Base-by-base conservation (phyloP, 2,797 vertebrate species). In the Gambusia yucatana region DNA sequence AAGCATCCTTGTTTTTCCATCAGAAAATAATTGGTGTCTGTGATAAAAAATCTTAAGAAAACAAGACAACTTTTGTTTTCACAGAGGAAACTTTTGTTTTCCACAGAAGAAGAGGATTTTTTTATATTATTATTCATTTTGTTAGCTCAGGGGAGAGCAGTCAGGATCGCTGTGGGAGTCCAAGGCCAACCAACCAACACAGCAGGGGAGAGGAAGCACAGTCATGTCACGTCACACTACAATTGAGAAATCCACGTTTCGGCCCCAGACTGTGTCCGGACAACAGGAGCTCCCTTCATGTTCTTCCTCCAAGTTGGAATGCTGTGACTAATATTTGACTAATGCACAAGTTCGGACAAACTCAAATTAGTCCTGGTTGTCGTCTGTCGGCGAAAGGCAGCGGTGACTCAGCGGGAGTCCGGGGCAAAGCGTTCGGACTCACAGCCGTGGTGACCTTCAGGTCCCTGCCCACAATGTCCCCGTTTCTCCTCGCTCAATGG, bases 321-420 rank as follows among this genome's bases (percentile, higher is more conserved):
- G 9, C 83, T 50, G 87, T 95, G 94, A 96, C 91, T 93, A 92
- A 95, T 89, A 87, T 93, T 94, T 95, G 94, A 96, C 91, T 93
- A 93, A 94, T 89, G 84, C 82, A 70, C 75, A 77, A 75, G 82
- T 75, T 10, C 36, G 73, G 77, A 90, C 78, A 8, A 72, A 72
- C 70, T 82, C 73, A 79, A 75, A 83, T 92, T 82, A 81, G 87
- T 82, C 79, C 80, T 75, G 78, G 86, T 82, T 28, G 30, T 48
- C 70, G 30, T 80, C 67, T 46, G 46, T 72, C 50, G 82, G 84
- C 77, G 36, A n/a, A 86, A 80, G 83, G 75, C 75, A 30, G 84
- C 61, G 3, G 28, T 95, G 94, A 96, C 82, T 95, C 95, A 95
- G 87, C 86, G 28, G 82, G 86, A 74, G 77, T 77, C 81, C 78